Evolutionary conservation across 2,113 vertebrate species (phyloP), one percentile per base, ranked within the genome.

Genomic region (Psophia crepitans): DNA sequence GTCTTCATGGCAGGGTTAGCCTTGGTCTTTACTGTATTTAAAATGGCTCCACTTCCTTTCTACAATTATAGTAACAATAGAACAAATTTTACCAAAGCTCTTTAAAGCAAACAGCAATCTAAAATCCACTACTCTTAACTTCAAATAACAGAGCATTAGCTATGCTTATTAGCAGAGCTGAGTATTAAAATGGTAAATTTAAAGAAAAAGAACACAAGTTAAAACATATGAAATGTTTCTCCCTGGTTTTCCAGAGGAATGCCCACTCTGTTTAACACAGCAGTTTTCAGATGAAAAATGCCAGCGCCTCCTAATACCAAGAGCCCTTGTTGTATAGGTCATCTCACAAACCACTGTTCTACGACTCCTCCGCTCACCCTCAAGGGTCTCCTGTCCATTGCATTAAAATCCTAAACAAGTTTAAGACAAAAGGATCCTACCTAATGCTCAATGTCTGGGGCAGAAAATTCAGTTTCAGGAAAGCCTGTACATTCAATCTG

Each of bases 1-100:
- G 98, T 99, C 98, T 99, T 99, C 99, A 99, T 99, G 65, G 99
- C 99, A 3, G 99, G 99, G 93, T 99, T 99, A 23, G 99, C 99
- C 97, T 99, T 99, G 15, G 99, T 99, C 98, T 98, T 99, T 91
- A 99, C 98, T 5, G 99, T 99, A 94, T 99, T 99, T 94, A 99
- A 98, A 96, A 99, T 99, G 64, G 99, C 99, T n/a, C 99, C 99
- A 19, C 99, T 99, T 91, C 99, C 99, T 98, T 99, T 99, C 99
- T 99, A 66, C 96, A 96, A 98, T 93, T 96, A 94, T 22, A 95
- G 84, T 9, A 93, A 96, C 89, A 94, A 95, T 94, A 65, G 77
- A 97, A 96, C 33, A 56, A 91, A 75, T 37, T 61, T 87, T 65
- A 93, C 66, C 66, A 92, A 74, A 97, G 91, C 71, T 32, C 66